Conservation (phyloP, 2,888 invertebrate species). For the Hemistola chrysoprasaria region DNA sequence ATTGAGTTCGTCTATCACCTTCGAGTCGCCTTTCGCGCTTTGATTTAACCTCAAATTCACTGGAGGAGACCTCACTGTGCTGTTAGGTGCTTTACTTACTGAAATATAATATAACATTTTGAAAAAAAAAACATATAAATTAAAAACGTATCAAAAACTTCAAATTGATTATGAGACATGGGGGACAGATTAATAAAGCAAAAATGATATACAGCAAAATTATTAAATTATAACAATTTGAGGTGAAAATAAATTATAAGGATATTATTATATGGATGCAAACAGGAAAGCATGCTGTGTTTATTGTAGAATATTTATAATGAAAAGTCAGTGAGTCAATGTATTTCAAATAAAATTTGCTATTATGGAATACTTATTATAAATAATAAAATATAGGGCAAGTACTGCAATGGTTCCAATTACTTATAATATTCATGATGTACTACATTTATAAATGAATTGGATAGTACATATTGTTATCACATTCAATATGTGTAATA, state of each 20-base stretch:
- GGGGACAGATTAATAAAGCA: too few relatives aligned
- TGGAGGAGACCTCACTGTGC: slow-evolving; percentile 60
- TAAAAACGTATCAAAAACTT: too few relatives aligned
- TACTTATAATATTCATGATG: slow-evolving; percentile 30
- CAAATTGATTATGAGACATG: too few relatives aligned
- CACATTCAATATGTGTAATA: too few relatives aligned
- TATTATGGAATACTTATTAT: slow-evolving; percentile 13
- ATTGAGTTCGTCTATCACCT: slow-evolving; percentile 70
- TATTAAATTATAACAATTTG: too few relatives aligned
- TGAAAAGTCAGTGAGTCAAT: too few relatives aligned
- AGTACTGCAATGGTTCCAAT: slow-evolving; percentile 47
- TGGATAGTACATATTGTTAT: too few relatives aligned
- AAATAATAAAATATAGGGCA: slow-evolving; percentile 16
- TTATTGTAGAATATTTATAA: slow-evolving; percentile 1
- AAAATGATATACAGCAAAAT: too few relatives aligned
- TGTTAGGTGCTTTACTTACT: slow-evolving; percentile 61
- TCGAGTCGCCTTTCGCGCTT: slow-evolving; percentile 71
- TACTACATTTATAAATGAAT: too few relatives aligned
- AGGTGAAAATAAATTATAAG: slow-evolving; percentile 2
- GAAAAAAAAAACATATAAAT: too few relatives aligned
- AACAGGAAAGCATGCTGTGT: slow-evolving; percentile 16
- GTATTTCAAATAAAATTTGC: too few relatives aligned
- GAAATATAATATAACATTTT: slow-evolving; percentile 26
- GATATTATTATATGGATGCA: slow-evolving; percentile 6
- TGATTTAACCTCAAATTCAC: slow-evolving; percentile 69